These are phyloP conservation scores for Piezodorus guildinii DNA, from an alignment of 1,140 invertebrate species.

Conservation along the genomic window DNA sequence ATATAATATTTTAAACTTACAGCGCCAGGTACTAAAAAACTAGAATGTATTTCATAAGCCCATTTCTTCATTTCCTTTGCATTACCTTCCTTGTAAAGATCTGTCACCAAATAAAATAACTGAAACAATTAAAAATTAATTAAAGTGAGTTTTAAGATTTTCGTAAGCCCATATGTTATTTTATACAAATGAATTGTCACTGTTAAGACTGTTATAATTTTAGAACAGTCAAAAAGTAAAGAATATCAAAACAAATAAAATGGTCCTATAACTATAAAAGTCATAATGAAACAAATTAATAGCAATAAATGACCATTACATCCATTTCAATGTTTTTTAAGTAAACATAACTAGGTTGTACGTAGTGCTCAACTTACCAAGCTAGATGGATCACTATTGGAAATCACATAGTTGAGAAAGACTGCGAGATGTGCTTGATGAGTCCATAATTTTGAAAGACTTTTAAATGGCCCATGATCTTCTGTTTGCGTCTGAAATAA, in stretches of 20 bases:
- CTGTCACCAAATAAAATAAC: conserved; percentile 81
- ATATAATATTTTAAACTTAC: conserved; percentile 41
- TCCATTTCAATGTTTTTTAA: too few relatives aligned
- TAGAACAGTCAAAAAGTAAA: too few relatives aligned
- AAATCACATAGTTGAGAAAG: conserved; percentile 79
- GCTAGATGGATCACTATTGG: conserved; percentile 72
- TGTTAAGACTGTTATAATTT: background rate
- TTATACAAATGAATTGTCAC: background rate
- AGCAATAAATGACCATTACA: too few relatives aligned
- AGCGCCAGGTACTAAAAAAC: conserved; percentile 83
- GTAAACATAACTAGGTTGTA: too few relatives aligned
- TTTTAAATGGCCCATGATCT: conserved; percentile 71
- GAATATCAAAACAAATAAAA: too few relatives aligned
- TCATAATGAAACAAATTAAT: too few relatives aligned
- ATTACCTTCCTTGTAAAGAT: conserved; percentile 71
- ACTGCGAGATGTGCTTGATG: conserved; percentile 74
- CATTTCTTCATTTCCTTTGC: conserved; percentile 86
- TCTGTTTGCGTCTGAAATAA: conserved; percentile 46
- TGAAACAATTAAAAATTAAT: conserved; percentile 36
- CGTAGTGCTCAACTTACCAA: conserved; percentile 41
- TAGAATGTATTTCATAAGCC: conserved; percentile 97
- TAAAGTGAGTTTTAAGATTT: background rate
- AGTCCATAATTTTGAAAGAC: conserved; percentile 53
- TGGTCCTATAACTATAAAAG: too few relatives aligned
- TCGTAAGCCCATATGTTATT: background rate